A percentile compares a stretch with the other conserved stretches of the same genome.
phyloP scores from a whole-genome alignment of 2,113 vertebrate species.

The Eulacestoma nigropectus region DNA sequence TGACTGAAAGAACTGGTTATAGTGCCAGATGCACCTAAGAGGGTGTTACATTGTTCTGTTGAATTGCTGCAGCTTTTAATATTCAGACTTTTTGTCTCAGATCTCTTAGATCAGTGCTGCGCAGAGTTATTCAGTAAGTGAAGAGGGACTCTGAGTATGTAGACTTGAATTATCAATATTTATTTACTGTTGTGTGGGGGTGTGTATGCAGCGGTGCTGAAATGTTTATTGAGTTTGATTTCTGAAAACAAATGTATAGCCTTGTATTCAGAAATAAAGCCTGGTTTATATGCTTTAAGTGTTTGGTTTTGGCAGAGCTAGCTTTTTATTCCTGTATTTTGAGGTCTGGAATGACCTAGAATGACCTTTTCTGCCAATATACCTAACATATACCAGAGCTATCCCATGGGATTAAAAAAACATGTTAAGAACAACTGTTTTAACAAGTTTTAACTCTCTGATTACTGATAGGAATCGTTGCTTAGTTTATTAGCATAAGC shows the following conservation, averaged over 20 bases:
- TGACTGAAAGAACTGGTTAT: not conserved
- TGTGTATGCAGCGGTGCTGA: not conserved
- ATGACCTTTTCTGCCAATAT: not conserved
- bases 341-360: not conserved
- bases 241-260: not conserved
- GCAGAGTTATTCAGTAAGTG: not conserved
- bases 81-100: not conserved
- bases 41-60: not conserved
- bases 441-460: not conserved
- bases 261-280: not conserved
- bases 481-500: not conserved
- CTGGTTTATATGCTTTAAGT: not conserved
- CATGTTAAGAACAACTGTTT: not conserved
- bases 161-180: not conserved
- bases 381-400: not conserved
- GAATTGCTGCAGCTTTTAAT: not conserved
- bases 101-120: not conserved
- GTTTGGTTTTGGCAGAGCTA: not conserved
- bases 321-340: not conserved
- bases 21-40: not conserved
- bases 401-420: not conserved
- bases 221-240: not conserved
- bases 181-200: not conserved
- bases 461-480: not conserved
- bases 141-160: not conserved